A percentile compares a stretch with the other conserved stretches of the same genome.
Conservation (phyloP, 92 coral and sea anemone species). For the Metridium senile region DNA sequence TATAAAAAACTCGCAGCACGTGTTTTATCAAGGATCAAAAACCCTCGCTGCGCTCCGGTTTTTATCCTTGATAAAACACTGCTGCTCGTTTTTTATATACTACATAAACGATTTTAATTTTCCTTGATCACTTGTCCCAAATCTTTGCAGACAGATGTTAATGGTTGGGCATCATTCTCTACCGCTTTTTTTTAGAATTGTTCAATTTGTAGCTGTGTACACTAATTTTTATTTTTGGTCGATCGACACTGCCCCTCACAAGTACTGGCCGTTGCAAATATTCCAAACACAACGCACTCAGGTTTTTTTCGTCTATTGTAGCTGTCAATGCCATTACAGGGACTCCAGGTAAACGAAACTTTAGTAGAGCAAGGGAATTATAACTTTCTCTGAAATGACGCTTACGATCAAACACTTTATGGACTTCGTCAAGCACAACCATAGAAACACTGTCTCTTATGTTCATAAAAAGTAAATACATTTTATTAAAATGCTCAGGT, state of each 20-base stretch:
- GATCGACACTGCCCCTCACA: constrained; percentile 13
- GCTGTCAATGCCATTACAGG: constrained; percentile 58
- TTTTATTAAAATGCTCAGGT: constrained; percentile 36
- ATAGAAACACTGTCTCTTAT: constrained; percentile 13
- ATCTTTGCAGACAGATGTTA: not conserved
- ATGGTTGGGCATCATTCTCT: not conserved
- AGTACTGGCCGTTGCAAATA: constrained; percentile 24
- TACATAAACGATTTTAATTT: constrained; percentile 28
- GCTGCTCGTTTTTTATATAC: too few species aligned
- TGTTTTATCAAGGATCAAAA: too few species aligned
- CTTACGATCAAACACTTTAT: constrained; percentile 43
- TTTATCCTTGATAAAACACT: too few species aligned
- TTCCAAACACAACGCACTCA: constrained; percentile 13
- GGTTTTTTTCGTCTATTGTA: constrained; percentile 22
- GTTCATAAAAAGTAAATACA: constrained; percentile 9
- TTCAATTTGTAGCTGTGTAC: constrained; percentile 20
- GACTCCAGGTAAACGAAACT: not conserved
- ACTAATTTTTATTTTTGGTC: constrained; percentile 34
- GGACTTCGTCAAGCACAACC: constrained; percentile 50
- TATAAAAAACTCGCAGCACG: too few species aligned
- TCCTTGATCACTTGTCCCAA: constrained; percentile 16
- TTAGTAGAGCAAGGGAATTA: constrained; percentile 17
- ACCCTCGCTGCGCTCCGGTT: too few species aligned
- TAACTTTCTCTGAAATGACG: constrained; percentile 13
- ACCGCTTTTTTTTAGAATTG: too few species aligned